These are phyloP conservation scores for Tympanuchus pallidicinctus DNA, from an alignment of 2,113 vertebrate species.

Conservation along the genomic window DNA sequence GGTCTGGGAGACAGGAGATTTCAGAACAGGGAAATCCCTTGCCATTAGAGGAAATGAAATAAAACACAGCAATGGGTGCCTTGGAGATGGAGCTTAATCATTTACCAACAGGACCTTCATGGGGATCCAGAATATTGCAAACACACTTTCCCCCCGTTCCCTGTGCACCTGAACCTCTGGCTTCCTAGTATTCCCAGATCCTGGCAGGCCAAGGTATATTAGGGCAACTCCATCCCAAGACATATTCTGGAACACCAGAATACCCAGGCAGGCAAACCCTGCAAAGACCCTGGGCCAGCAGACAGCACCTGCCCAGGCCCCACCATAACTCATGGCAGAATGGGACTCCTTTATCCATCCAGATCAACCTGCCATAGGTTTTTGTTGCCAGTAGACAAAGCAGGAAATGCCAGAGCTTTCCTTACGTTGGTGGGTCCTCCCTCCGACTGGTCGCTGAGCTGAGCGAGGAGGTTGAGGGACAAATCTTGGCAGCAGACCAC, in stretches of 20 bases:
- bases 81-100: not conserved
- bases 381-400: not conserved
- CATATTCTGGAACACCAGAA: not conserved
- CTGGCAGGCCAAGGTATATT: not conserved
- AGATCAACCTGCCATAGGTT: not conserved
- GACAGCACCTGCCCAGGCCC: fast-evolving
- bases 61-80: not conserved
- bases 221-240: not conserved
- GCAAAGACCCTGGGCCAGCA: not conserved
- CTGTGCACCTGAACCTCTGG: not conserved
- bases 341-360: not conserved
- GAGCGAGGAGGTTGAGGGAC: constrained; percentile 90
- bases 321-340: not conserved
- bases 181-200: not conserved
- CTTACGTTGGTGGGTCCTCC: constrained; percentile 89
- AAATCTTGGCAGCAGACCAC: constrained; percentile 92
- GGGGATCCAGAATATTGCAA: not conserved
- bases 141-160: not conserved
- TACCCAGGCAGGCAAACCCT: not conserved
- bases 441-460: constrained; percentile 84
- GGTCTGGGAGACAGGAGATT: not conserved
- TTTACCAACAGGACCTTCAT: not conserved
- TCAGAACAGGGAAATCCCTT: constrained; percentile 23
- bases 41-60: constrained; percentile 14
- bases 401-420: not conserved